phyloP scores from a whole-genome alignment of 2,888 invertebrate species.

The Germaria angustata region DNA sequence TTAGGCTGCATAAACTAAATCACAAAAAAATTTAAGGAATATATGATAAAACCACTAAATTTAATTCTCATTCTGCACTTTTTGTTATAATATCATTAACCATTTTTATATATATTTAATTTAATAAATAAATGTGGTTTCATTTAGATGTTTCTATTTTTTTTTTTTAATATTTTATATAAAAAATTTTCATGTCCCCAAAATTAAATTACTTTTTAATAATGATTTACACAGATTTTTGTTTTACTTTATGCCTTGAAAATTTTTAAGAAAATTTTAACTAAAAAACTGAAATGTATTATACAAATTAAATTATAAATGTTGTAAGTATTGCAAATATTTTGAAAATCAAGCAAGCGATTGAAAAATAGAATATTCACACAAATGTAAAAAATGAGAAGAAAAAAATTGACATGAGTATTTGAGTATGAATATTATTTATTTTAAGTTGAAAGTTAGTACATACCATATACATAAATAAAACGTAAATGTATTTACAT shows the following conservation, averaged over 20 bases:
- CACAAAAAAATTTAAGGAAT: not conserved
- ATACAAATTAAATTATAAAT: constrained; percentile 40
- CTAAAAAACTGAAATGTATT: constrained; percentile 43
- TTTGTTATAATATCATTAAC: constrained; percentile 16
- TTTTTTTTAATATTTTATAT: too few species aligned
- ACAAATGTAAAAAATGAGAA: not conserved
- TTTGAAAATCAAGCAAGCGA: constrained; percentile 4
- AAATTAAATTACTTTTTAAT: not conserved
- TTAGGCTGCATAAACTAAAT: not conserved
- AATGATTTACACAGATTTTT: not conserved
- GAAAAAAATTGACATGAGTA: not conserved
- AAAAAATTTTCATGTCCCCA: not conserved
- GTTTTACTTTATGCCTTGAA: constrained; percentile 50
- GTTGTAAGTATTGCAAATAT: constrained; percentile 45
- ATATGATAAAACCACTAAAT: not conserved
- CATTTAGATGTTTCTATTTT: constrained; percentile 28
- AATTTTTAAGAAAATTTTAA: not conserved
- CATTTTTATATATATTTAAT: not conserved
- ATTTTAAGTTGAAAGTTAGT: not conserved
- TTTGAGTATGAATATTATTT: not conserved
- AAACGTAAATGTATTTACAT: constrained; percentile 13
- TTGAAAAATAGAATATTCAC: not conserved
- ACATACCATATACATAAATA: not conserved
- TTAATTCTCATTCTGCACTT: constrained; percentile 23
- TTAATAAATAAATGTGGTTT: constrained; percentile 29